Evolutionary conservation across 2,113 vertebrate species (phyloP).

Genomic region (Peromyscus californicus): DNA sequence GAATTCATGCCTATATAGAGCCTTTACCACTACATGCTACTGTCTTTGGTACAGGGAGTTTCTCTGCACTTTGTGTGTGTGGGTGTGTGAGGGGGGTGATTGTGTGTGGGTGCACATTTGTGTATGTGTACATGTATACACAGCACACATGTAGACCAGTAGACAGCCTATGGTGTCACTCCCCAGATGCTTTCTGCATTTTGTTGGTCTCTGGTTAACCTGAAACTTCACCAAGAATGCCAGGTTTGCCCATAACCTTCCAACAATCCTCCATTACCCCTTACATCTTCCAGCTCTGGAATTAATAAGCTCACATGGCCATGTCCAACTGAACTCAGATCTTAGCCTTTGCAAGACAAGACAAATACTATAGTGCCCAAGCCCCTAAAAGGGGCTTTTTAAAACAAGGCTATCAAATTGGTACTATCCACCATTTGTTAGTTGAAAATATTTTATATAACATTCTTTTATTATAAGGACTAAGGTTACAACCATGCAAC

Average conservation of each 20-base stretch:
- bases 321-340: background rate
- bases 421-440: background rate
- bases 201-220: background rate
- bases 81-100: too few species aligned
- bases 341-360: background rate
- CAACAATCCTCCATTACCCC: background rate
- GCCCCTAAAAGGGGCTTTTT: background rate
- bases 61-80: background rate
- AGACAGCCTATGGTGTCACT: background rate
- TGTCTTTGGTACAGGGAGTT: too few species aligned
- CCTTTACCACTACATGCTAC: background rate
- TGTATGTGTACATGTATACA: background rate
- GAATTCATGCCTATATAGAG: background rate
- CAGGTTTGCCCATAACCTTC: background rate
- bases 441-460: conserved; percentile 2
- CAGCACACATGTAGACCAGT: background rate
- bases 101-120: background rate
- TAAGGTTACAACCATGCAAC: background rate
- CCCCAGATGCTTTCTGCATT: background rate
- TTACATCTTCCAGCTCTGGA: background rate
- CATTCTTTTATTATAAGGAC: background rate
- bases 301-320: background rate
- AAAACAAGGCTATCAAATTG: background rate
- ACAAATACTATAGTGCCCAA: background rate
- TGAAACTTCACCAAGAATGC: background rate